Percentiles rank a stretch among this genome's conserved stretches.
phyloP scores from a whole-genome alignment of 2,113 vertebrate genomes.

The Actinemys pallida region DNA sequence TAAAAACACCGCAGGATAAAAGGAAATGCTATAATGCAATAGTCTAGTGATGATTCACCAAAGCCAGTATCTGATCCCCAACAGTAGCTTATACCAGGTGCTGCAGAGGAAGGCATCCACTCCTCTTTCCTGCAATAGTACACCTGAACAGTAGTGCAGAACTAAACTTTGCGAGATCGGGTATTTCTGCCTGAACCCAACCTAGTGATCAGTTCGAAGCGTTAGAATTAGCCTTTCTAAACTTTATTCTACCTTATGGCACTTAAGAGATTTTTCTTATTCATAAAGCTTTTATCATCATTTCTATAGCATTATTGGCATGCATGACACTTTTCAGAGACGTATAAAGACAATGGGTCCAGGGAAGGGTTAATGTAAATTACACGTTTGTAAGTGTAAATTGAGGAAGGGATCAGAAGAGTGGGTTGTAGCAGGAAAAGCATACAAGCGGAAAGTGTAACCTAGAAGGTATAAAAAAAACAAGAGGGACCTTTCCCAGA shows the following conservation, averaged over 20 bases:
- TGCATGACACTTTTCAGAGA: neutral
- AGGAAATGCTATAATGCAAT: neutral
- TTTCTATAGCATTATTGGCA: neutral
- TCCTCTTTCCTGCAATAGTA: rapidly evolving
- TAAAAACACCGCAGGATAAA: slow-evolving; percentile 8
- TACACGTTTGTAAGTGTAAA: neutral
- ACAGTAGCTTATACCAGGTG: neutral
- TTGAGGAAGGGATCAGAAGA: neutral
- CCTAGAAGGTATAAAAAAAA: neutral
- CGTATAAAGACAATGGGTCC: neutral
- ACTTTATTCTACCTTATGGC: neutral
- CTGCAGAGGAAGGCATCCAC: neutral
- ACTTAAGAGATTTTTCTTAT: neutral
- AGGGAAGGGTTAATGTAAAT: neutral
- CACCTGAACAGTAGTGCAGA: neutral
- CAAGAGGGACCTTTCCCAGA: neutral
- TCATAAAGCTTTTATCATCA: neutral
- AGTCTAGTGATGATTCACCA: neutral
- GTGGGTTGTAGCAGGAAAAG: neutral
- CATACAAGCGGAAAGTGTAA: neutral
- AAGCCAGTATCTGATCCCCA: neutral
- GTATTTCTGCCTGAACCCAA: neutral
- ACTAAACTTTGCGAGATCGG: neutral
- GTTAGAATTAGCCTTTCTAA: neutral
- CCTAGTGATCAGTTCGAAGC: neutral